Percentiles rank a stretch among this genome's conserved stretches.
phyloP scores from a whole-genome alignment of 2,113 vertebrate genomes.

The Kryptolebias marmoratus region DNA sequence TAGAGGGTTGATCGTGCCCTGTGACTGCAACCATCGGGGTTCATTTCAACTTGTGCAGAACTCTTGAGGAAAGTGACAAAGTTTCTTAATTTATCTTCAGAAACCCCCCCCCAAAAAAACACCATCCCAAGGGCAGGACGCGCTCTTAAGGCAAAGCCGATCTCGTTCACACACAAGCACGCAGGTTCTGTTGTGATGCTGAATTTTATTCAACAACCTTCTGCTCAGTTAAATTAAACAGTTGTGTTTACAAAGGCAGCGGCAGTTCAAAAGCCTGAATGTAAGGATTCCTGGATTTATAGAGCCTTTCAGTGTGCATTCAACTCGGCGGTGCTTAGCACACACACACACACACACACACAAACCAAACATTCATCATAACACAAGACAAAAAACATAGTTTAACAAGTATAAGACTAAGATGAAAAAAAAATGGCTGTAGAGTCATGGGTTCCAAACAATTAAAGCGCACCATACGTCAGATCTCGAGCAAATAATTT shows the following conservation, averaged over 20 bases:
- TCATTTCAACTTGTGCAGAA: neutral
- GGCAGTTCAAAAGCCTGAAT: conserved; percentile 56
- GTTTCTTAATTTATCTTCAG: too few relatives aligned
- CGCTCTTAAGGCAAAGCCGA: neutral
- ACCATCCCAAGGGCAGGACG: too few relatives aligned
- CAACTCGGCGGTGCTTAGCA: conserved; percentile 53
- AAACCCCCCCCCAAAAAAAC: too few relatives aligned
- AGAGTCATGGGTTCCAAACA: conserved; percentile 24
- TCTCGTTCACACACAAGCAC: conserved; percentile 15
- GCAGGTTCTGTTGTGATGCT: conserved; percentile 57
- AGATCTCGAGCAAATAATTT: conserved; percentile 25
- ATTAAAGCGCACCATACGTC: conserved; percentile 45
- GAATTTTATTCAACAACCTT: conserved; percentile 82
- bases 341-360: conserved; percentile 47
- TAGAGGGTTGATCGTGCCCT: too few relatives aligned
- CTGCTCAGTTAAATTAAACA: conserved; percentile 69
- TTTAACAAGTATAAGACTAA: conserved; percentile 64
- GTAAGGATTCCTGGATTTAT: conserved; percentile 45
- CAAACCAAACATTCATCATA: conserved; percentile 54
- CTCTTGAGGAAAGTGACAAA: neutral
- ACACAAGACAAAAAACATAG: conserved; percentile 52
- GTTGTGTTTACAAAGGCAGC: conserved; percentile 65
- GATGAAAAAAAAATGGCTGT: conserved; percentile 38
- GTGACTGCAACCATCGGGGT: neutral
- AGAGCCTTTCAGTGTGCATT: conserved; percentile 66